Conservation (phyloP, 1,140 invertebrate species). For the Hormaphis cornu region DNA sequence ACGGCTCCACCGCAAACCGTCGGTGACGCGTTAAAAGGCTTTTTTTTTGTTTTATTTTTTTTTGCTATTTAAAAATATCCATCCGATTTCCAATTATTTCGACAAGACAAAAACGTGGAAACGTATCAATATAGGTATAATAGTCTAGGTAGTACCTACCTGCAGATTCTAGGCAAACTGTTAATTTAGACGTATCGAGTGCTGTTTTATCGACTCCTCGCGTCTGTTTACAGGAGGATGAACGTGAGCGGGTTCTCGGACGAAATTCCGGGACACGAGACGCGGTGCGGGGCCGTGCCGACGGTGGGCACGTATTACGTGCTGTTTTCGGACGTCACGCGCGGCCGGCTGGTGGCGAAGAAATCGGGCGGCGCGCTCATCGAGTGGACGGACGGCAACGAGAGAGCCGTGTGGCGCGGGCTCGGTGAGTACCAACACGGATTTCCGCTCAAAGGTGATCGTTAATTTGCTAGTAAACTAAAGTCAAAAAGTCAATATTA, state of each 20-base stretch:
- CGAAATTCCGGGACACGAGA: constrained; percentile 35
- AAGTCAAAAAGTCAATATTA: too few species aligned
- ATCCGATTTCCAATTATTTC: too few species aligned
- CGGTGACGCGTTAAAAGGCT: too few species aligned
- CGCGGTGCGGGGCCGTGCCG: constrained; percentile 35
- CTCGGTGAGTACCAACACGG: constrained; percentile 34
- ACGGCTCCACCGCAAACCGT: too few species aligned
- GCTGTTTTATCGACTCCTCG: not conserved
- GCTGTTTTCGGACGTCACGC: constrained; percentile 37
- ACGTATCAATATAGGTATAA: too few species aligned
- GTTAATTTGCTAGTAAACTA: too few species aligned
- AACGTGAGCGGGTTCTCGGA: too few species aligned
- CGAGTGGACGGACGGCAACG: constrained; percentile 38
- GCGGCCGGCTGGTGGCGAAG: constrained; percentile 35
- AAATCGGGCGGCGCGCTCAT: constrained; percentile 35
- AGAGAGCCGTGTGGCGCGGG: constrained; percentile 38
- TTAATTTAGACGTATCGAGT: not conserved
- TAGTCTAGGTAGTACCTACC: too few species aligned
- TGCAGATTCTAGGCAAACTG: not conserved
- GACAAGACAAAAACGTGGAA: too few species aligned
- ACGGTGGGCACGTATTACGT: constrained; percentile 40
- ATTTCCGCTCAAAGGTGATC: too few species aligned
- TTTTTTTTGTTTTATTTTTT: too few species aligned
- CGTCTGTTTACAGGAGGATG: constrained; percentile 36
- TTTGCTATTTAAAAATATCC: too few species aligned